Evolutionary conservation across 2,113 vertebrate genomes (phyloP), one percentile per base, ranked within the genome.

Genomic region (Cyphomyrus plagiostoma): DNA sequence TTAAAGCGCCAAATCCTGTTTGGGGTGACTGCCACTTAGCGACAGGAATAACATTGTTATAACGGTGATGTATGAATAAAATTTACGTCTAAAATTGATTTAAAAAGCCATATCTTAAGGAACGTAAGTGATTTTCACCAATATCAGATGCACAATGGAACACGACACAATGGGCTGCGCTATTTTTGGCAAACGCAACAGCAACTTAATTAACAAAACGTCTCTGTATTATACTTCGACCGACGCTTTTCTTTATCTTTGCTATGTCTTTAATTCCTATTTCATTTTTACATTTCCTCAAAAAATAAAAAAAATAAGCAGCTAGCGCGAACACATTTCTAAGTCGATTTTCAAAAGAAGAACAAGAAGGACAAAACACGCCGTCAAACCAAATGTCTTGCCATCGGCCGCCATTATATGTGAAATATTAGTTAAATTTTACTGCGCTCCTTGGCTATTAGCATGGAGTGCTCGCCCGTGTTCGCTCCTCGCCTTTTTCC

Each of bases 381-480:
- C 91, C 89, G 88, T 17, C 11, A 88, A 88, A 90, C 52, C 35
- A 88, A 89, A 35, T 58, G 46, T 21, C 26, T 91, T 88, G 66
- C 70, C 90, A 90, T 90, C 89, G 88, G 90, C 90, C 89, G 88
- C 56, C 89, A 89, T 90, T 89, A 77, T 90, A 77, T 50, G 89
- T 74, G 45, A 74, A 90, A 80, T 88, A 90, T 89, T 50, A 89
- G 84, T 91, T 91, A 13, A 70, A 53, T 93, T 94, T 91, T 92
- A 93, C 93, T 92, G 93, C 93, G 89, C 92, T 92, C 89, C 94
- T 95, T 95, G 94, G 93, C 93, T 93, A 92, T 91, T 91, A 87
- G 90, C 39, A 89, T 85, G 52, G 90, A 80, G 62, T 82, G 35
- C 87, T 84, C 62, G 53, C 70, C 85, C 66, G 86, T 87, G 53